Conservation (phyloP, 2,113 vertebrate species). For the Nematolebias whitei region DNA sequence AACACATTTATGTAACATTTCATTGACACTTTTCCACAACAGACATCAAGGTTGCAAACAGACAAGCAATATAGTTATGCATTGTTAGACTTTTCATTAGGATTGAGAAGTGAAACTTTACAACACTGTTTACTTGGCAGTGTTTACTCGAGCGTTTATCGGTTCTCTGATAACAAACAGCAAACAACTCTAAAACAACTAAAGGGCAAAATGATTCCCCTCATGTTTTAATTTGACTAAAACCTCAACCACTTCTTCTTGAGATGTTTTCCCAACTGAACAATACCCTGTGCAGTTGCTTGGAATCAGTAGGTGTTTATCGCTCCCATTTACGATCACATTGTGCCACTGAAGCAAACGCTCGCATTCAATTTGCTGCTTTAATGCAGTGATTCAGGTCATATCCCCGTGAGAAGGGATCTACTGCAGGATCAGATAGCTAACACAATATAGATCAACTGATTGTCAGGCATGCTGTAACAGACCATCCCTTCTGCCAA, state of each 20-base stretch:
- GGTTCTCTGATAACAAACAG: slow-evolving; percentile 1
- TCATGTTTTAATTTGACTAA: background rate
- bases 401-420: slow-evolving; percentile 38
- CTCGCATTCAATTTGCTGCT: slow-evolving; percentile 42
- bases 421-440: slow-evolving; percentile 47
- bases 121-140: background rate
- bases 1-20: background rate
- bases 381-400: slow-evolving; percentile 44
- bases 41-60: background rate
- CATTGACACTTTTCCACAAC: too few species aligned
- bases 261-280: background rate
- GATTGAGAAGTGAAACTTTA: background rate
- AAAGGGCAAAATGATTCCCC: slow-evolving; percentile 3
- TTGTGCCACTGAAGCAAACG: slow-evolving; percentile 1
- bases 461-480: slow-evolving; percentile 42
- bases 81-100: background rate
- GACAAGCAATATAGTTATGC: background rate
- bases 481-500: slow-evolving; percentile 33
- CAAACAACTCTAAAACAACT: background rate
- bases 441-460: slow-evolving; percentile 47
- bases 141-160: background rate
- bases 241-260: slow-evolving; percentile 7
- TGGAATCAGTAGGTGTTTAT: slow-evolving; percentile 16
- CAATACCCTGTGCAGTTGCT: background rate
- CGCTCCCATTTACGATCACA: slow-evolving; percentile 9